These are phyloP conservation scores for Embidobia sp. DNA, from an alignment of 2,888 invertebrate species.

Conservation along the genomic window DNA sequence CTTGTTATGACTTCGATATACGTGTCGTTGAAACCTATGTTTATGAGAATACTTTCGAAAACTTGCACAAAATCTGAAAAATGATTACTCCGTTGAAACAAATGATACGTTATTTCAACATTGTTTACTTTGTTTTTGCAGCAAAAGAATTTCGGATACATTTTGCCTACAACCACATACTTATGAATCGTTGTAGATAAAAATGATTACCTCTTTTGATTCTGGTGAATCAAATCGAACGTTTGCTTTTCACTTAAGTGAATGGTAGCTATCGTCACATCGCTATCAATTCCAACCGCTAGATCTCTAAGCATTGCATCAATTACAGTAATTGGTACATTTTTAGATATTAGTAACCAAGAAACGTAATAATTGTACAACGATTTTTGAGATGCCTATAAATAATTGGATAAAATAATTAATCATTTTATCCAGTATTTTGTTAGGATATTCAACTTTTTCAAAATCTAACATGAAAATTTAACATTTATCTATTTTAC, in stretches of 20 bases:
- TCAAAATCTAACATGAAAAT: too few relatives aligned
- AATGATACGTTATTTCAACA: slow-evolving; percentile 3
- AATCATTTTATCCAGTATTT: too few relatives aligned
- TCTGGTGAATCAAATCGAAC: slow-evolving; percentile 39
- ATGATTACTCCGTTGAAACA: too few relatives aligned
- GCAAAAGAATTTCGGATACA: too few relatives aligned
- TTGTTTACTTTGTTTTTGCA: too few relatives aligned
- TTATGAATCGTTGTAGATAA: too few relatives aligned
- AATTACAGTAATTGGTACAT: slow-evolving; percentile 72
- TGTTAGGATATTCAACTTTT: too few relatives aligned
- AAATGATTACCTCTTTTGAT: slow-evolving; percentile 70
- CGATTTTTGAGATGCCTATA: slow-evolving; percentile 76
- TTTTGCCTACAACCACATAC: too few relatives aligned
- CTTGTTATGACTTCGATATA: slow-evolving; percentile 12
- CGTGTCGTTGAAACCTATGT: not conserved
- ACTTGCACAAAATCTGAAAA: slow-evolving; percentile 64
- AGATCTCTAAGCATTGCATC: slow-evolving; percentile 75
- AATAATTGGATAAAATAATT: too few relatives aligned
- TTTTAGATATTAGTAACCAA: slow-evolving; percentile 77
- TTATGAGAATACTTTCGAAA: slow-evolving; percentile 54
- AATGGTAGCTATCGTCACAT: slow-evolving; percentile 77
- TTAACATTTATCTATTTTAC: too few relatives aligned
- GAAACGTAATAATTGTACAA: slow-evolving; percentile 78
- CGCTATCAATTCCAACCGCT: slow-evolving; percentile 79
- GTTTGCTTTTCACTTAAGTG: slow-evolving; percentile 63